These are phyloP conservation scores for Melanotus villosus DNA, from an alignment of 2,888 invertebrate species.

Conservation along the genomic window DNA sequence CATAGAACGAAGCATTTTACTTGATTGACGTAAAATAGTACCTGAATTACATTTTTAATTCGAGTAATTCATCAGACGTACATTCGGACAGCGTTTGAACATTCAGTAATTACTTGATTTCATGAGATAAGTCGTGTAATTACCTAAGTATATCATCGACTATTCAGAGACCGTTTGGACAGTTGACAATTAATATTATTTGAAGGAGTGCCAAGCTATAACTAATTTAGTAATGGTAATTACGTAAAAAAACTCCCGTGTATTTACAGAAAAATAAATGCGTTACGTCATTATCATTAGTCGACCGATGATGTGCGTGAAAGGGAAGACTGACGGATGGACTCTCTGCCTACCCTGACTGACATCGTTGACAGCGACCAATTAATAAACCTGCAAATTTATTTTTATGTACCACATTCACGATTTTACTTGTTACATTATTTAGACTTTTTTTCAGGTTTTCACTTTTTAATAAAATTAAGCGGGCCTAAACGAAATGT, in stretches of 20 bases:
- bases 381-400: slow-evolving; percentile 56
- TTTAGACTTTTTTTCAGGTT: too few species aligned
- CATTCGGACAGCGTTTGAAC: slow-evolving; percentile 39
- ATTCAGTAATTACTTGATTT: slow-evolving; percentile 52
- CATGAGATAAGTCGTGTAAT: slow-evolving; percentile 54
- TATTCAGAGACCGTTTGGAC: slow-evolving; percentile 47
- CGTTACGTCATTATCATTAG: slow-evolving; percentile 45
- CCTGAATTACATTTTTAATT: slow-evolving; percentile 50
- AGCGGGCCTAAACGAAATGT: too few species aligned
- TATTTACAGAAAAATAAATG: slow-evolving; percentile 44
- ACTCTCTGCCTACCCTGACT: slow-evolving; percentile 54
- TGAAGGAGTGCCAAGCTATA: slow-evolving; percentile 48
- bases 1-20: slow-evolving; percentile 40
- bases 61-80: slow-evolving; percentile 48
- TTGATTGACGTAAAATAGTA: slow-evolving; percentile 45
- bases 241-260: slow-evolving; percentile 28
- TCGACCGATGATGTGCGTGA: slow-evolving; percentile 36
- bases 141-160: slow-evolving; percentile 54
- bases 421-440: background rate
- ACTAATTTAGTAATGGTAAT: slow-evolving; percentile 51
- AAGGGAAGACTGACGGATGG: slow-evolving; percentile 55
- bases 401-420: background rate
- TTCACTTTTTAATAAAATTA: too few species aligned
- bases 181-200: slow-evolving; percentile 53
- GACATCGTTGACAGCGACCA: slow-evolving; percentile 58